A percentile compares a stretch with the other conserved stretches of the same genome.
phyloP scores from a whole-genome alignment of 2,888 invertebrate genomes.

The Linyphia triangularis region DNA sequence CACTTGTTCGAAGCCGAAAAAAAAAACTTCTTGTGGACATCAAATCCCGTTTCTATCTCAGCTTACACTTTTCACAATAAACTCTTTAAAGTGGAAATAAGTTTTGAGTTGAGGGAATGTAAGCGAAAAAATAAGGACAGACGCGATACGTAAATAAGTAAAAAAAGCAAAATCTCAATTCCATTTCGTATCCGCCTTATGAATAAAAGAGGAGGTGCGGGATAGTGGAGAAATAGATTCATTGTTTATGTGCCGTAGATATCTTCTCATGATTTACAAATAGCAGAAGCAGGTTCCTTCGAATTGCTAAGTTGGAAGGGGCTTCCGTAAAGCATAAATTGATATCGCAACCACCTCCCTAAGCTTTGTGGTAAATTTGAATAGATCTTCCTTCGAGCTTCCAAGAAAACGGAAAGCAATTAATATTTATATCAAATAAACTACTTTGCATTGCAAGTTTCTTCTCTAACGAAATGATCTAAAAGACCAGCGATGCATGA shows the following conservation, averaged over 20 bases:
- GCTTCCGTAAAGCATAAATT: slow-evolving; percentile 42
- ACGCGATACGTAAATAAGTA: not conserved
- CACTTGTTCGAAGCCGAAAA: slow-evolving; percentile 4
- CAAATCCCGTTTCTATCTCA: slow-evolving; percentile 23
- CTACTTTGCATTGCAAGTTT: not conserved
- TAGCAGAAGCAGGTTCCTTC: slow-evolving; percentile 9
- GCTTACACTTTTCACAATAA: slow-evolving; percentile 25
- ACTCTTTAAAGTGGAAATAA: slow-evolving; percentile 48
- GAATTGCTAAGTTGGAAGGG: slow-evolving; percentile 13
- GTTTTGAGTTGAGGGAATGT: slow-evolving; percentile 42
- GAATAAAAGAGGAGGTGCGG: slow-evolving; percentile 44
- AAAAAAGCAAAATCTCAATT: slow-evolving; percentile 29
- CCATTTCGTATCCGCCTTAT: slow-evolving; percentile 34
- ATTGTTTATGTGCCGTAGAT: slow-evolving; percentile 49
- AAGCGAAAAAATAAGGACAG: slow-evolving; percentile 2
- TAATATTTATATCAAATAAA: not conserved
- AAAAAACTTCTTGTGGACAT: not conserved
- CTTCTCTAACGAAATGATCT: not conserved
- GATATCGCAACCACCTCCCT: not conserved
- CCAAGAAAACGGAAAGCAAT: not conserved
- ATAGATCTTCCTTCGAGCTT: not conserved
- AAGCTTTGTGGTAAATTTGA: not conserved
- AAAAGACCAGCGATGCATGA: not conserved
- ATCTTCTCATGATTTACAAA: slow-evolving; percentile 58
- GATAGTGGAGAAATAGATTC: slow-evolving; percentile 24